Evolutionary conservation across 2,113 vertebrate genomes (phyloP), one percentile per base, ranked within the genome.

Genomic region (Chaetorhynchus papuensis): DNA sequence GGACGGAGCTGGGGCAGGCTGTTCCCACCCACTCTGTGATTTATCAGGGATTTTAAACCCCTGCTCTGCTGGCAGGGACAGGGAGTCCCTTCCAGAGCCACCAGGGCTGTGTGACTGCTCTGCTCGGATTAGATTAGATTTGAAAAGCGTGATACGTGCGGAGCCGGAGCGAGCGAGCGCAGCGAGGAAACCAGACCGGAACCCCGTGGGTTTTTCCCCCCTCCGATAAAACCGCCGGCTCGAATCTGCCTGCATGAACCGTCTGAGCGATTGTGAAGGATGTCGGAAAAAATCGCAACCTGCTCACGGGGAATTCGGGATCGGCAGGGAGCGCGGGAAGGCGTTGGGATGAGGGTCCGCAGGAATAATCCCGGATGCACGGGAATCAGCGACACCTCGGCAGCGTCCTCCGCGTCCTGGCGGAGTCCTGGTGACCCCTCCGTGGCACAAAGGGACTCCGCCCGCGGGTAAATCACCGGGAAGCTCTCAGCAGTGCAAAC

Each of bases 41-140:
- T 75, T 35, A 10, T 13, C 30, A 2, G 7, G 72, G 60, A 15
- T 66, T 81, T 77, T 4, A 39, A 83, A 26, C 6, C 33, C 9
- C 28, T 35, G 50, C 11, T 83, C 7, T 70, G 57, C 89, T 4
- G 4, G 39, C 83, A 83, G 78, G 9, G 1, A n/a, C 9, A 3
- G 33, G 47, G 61, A 90, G 23, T 56, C 44, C 59, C 93, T 50
- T 21, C 27, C 44, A 6, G 56, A 87, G 85, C 23, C 47, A 21
- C 74, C 3, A 2, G 53, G 66, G 83, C 89, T 44, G 41, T 2
- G 33, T 28, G 69, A n/a, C 71, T 69, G 31, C 83, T 85, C 50
- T 37, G 81, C 83, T 75, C 3, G 74, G 88, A 92, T 77, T 8
- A 91, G 92, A 95, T 92, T 21, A 78, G 88, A 66, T 83, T 33